Conservation (phyloP, 2,797 vertebrate genomes). For the Kryptopterus vitreolus region DNA sequence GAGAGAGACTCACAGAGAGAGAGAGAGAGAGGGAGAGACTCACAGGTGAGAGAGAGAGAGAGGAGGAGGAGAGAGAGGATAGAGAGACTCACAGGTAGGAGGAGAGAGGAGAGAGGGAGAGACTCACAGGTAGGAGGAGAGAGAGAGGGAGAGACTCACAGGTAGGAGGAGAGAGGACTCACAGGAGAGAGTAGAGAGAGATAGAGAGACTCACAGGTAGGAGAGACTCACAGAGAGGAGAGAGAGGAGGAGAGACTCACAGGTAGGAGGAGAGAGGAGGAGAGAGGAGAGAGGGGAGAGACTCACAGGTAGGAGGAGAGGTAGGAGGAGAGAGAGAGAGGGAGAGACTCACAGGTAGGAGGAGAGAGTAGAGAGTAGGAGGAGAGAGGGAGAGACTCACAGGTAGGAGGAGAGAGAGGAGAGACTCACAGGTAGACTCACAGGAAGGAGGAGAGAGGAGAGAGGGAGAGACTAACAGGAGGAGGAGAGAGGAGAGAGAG, state of each 20-base stretch:
- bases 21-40: no score
- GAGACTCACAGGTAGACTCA: neutral
- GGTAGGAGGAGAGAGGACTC: neutral
- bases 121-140: neutral
- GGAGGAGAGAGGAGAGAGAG: neutral
- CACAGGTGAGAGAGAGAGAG: neutral
- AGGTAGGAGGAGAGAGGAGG: constrained; percentile 75
- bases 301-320: constrained; percentile 74
- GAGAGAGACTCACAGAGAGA: neutral
- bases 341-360: neutral
- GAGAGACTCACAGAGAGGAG: no score
- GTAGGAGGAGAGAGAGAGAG: constrained; percentile 54
- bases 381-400: neutral
- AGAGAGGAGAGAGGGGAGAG: constrained; percentile 75
- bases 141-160: neutral
- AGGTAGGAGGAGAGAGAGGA: neutral
- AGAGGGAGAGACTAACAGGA: no score
- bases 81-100: neutral
- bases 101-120: neutral
- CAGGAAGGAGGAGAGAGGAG: neutral
- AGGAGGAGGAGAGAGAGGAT: neutral
- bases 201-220: neutral
- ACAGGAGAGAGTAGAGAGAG: no score
- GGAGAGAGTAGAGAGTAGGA: no score
- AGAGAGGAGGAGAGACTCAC: constrained; percentile 52